A percentile compares a stretch with the other conserved stretches of the same genome.
These are phyloP conservation scores for Cotesia vestalis DNA, from an alignment of 1,140 invertebrate species.

Conservation along the genomic window DNA sequence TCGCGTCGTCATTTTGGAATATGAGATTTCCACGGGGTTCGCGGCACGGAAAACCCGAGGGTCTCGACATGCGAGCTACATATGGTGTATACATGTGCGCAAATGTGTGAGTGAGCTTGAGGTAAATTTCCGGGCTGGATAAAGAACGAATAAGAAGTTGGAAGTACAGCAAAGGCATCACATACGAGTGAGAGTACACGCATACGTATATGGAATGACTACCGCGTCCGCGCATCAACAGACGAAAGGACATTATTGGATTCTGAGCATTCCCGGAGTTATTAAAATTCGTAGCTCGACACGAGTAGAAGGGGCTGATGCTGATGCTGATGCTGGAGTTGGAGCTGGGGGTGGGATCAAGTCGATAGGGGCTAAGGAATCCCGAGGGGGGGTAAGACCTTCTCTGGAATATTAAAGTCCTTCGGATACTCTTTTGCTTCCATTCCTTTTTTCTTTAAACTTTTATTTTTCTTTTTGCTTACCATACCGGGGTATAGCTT, in stretches of 20 bases:
- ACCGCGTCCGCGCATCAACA: constrained; percentile 36
- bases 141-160: constrained; percentile 31
- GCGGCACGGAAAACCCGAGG: constrained; percentile 23
- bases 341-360: constrained; percentile 37
- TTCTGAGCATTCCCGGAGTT: constrained; percentile 65
- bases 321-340: constrained; percentile 39
- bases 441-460: constrained; percentile 44
- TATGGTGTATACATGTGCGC: neutral
- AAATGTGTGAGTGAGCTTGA: constrained; percentile 44
- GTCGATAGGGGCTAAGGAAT: constrained; percentile 41
- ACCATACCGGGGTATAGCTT: neutral
- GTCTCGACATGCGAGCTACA: constrained; percentile 12
- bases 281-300: constrained; percentile 66
- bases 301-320: constrained; percentile 45
- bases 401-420: constrained; percentile 57
- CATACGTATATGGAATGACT: constrained; percentile 27
- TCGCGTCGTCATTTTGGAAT: constrained; percentile 61
- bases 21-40: constrained; percentile 56
- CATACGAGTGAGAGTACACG: constrained; percentile 29
- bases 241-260: constrained; percentile 64
- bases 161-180: constrained; percentile 10
- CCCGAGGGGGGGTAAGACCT: constrained; percentile 46
- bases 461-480: constrained; percentile 11
- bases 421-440: constrained; percentile 40
- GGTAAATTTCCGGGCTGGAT: constrained; percentile 47